Evolutionary conservation across 1,140 invertebrate species (phyloP).

Genomic region (Anastrepha obliqua): DNA sequence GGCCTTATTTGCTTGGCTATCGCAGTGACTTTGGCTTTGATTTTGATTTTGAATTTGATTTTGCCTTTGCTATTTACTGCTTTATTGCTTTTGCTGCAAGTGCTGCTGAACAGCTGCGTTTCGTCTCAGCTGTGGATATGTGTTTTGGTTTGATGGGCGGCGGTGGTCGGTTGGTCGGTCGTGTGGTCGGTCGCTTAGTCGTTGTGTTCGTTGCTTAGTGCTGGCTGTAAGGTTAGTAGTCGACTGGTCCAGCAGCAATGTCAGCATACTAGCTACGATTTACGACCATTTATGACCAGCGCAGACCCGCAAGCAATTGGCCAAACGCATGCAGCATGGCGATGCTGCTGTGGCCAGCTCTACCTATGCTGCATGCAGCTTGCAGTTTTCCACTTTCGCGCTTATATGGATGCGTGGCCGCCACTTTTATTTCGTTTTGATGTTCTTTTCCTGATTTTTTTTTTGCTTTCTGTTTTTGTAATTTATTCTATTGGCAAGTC

Average conservation of each 20-base stretch:
- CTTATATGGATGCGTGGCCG: slow-evolving; percentile 41
- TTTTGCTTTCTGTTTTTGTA: background rate
- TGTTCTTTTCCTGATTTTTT: slow-evolving; percentile 44
- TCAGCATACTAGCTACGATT: slow-evolving; percentile 26
- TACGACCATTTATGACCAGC: slow-evolving; percentile 42
- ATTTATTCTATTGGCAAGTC: slow-evolving; percentile 42
- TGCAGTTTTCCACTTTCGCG: slow-evolving; percentile 50
- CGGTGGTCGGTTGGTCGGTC: background rate
- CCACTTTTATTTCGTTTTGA: slow-evolving; percentile 17
- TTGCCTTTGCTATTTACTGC: background rate
- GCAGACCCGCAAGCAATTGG: background rate
- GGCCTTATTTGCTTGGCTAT: slow-evolving; percentile 43
- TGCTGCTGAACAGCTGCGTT: background rate
- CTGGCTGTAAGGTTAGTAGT: background rate
- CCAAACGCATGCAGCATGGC: background rate
- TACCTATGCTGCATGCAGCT: slow-evolving; percentile 17
- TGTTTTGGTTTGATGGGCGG: background rate
- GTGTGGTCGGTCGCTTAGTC: background rate
- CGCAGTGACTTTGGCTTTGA: slow-evolving; percentile 44
- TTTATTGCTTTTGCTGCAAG: slow-evolving; percentile 23
- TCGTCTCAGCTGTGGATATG: background rate
- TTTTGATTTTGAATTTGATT: slow-evolving; percentile 3
- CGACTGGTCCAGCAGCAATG: slow-evolving; percentile 27
- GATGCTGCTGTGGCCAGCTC: background rate
- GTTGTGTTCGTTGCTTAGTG: background rate